Evolutionary conservation across 2,797 vertebrate species (phyloP), one percentile per base, ranked within the genome.

Genomic region (Rhyacichthys aspro): DNA sequence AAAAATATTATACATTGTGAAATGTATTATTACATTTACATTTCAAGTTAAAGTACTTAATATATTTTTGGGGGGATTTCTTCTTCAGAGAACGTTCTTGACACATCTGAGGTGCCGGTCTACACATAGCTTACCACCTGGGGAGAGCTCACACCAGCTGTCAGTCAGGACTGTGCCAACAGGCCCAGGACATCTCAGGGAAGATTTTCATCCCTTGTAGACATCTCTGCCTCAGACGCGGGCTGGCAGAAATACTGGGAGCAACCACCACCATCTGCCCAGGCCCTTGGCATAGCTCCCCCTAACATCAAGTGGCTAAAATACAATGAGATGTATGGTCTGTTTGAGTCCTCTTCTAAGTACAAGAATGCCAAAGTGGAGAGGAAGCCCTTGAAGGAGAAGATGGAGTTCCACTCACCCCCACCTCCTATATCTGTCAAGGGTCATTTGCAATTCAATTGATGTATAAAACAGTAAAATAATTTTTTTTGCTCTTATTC

Each of bases 211-310:
- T 38, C 15, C 36, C 49, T 7, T 1, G 0, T 11, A 10, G 11
- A 36, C 11, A 14, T 28, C 12, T 19, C 56, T 28, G 18, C 41
- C 16, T 4, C 39, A 15, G n/a, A 43, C 1, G 2, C 43, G 41
- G 59, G 47, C 2, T 43, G 59, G 39, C 47, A 52, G 32, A 50
- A 52, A 1, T 60, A n/a, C 46, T 60, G 57, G 46, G 58, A 60
- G 46, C 10, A 50, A 0, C 46, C 58, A 14, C 58, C 38, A 42
- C 19, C n/a, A 14, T 28, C 58, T 33, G 10, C 15, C 18, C 58
- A 60, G 33, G 46, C 58, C n/a, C 37, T 18, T 18, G 45, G 58
- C 14, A 49, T 60, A 12, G n/a, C 44, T 15, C 36, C 37, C 3
- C 11, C 19, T 2, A 23, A 43, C 41, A 43, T 43, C 14, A 43